Percentiles rank a stretch among this genome's conserved stretches.
phyloP scores from a whole-genome alignment of 2,113 vertebrate genomes.

The Canis aureus region DNA sequence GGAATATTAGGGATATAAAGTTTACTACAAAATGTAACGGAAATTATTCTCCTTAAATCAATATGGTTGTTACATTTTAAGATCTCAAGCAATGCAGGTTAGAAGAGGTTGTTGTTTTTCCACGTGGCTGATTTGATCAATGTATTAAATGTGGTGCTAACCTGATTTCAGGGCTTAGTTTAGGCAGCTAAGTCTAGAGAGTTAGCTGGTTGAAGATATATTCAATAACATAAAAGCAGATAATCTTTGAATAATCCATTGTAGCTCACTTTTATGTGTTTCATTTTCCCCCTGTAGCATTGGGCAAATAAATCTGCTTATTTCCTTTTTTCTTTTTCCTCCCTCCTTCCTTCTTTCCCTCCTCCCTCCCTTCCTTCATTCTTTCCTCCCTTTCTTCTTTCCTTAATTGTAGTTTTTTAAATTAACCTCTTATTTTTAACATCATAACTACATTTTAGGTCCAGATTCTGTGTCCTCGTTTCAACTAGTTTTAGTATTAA shows the following conservation, averaged over 20 bases:
- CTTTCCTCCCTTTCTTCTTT: too few species aligned
- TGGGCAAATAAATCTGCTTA: not conserved
- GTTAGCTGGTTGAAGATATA: not conserved
- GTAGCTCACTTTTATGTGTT: not conserved
- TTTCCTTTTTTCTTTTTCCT: not conserved
- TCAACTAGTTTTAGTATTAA: not conserved
- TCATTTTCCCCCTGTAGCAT: not conserved
- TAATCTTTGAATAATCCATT: slow-evolving; percentile 28
- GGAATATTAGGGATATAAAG: not conserved
- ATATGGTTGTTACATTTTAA: not conserved
- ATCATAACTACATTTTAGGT: not conserved
- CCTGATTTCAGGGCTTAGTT: not conserved
- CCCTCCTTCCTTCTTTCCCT: not conserved
- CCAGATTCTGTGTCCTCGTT: not conserved
- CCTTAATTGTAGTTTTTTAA: not conserved
- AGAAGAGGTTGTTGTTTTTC: not conserved
- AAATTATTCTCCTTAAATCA: not conserved
- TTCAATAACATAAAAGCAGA: slow-evolving; percentile 4
- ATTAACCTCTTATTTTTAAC: not conserved
- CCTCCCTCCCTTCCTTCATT: not conserved
- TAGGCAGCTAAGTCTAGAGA: not conserved
- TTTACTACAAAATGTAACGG: not conserved
- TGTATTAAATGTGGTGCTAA: not conserved
- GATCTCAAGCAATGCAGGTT: not conserved
- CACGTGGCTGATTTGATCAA: not conserved